These are phyloP conservation scores for Microhierax caerulescens DNA, from an alignment of 2,797 vertebrate genomes.

Conservation along the genomic window DNA sequence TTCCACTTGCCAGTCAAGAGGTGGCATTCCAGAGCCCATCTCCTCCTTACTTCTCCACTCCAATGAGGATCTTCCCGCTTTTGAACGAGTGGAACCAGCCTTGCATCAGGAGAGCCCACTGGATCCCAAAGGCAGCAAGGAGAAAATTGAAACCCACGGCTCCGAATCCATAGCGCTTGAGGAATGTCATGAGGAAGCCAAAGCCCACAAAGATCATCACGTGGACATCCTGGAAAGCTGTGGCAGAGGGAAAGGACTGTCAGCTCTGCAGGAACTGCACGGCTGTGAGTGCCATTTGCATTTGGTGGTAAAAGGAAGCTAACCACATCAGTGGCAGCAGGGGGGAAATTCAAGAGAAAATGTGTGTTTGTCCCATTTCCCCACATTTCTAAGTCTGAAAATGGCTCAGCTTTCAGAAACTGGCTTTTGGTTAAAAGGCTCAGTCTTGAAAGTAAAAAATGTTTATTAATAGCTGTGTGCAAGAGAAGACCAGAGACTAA, in stretches of 20 bases:
- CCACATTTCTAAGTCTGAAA: not conserved
- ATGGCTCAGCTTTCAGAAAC: not conserved
- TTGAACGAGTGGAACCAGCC: constrained; percentile 90
- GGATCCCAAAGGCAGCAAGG: constrained; percentile 91
- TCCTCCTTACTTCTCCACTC: constrained; percentile 84
- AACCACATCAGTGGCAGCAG: not conserved
- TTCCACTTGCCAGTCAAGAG: not conserved
- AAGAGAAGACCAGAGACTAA: not conserved
- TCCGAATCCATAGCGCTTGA: constrained; percentile 92
- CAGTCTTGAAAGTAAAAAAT: not conserved
- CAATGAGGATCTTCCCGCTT: constrained; percentile 82
- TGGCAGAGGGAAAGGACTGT: not conserved
- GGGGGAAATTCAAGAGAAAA: not conserved
- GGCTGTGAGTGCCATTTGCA: not conserved
- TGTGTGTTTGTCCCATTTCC: not conserved
- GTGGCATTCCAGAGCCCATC: not conserved
- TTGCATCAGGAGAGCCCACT: constrained; percentile 97
- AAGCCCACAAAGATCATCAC: constrained; percentile 99
- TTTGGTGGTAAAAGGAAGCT: not conserved
- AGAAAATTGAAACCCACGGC: constrained; percentile 94
- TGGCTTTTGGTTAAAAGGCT: not conserved
- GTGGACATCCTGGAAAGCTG: constrained; percentile 97
- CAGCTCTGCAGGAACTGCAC: not conserved
- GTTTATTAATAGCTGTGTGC: not conserved
- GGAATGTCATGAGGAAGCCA: constrained; percentile 96